Percentiles rank a stretch among this genome's conserved stretches.
phyloP scores from a whole-genome alignment of 2,888 invertebrate species.

The Phengaris arion region DNA sequence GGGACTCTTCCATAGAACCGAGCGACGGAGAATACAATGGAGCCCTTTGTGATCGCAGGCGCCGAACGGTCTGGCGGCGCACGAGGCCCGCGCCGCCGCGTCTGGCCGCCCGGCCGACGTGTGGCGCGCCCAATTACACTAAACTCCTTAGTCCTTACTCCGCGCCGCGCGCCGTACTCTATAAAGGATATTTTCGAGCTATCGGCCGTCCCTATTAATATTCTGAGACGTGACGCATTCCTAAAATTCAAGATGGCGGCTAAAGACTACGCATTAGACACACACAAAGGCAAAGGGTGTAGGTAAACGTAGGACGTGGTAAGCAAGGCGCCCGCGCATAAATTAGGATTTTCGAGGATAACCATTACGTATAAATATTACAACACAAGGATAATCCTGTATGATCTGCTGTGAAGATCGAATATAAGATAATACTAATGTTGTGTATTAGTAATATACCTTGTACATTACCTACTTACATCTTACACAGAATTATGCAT shows the following conservation, averaged over 20 bases:
- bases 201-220: slow-evolving; percentile 8
- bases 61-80: slow-evolving; percentile 72
- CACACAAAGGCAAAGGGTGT: slow-evolving; percentile 49
- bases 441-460: too few relatives aligned
- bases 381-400: too few relatives aligned
- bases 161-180: neutral
- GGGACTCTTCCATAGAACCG: slow-evolving; percentile 66
- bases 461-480: too few relatives aligned
- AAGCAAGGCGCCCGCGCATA: slow-evolving; percentile 14
- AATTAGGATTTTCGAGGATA: slow-evolving; percentile 24
- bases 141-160: neutral
- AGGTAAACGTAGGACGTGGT: slow-evolving; percentile 5
- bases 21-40: slow-evolving; percentile 68
- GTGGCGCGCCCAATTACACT: slow-evolving; percentile 29
- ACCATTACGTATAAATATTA: neutral
- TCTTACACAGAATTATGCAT: too few relatives aligned
- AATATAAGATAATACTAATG: too few relatives aligned
- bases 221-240: slow-evolving; percentile 43
- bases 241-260: slow-evolving; percentile 40
- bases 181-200: slow-evolving; percentile 30
- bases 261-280: slow-evolving; percentile 45
- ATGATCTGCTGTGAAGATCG: too few relatives aligned
- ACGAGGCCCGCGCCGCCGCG: slow-evolving; percentile 52
- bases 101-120: slow-evolving; percentile 54
- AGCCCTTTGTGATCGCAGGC: slow-evolving; percentile 74